These are phyloP conservation scores for Hemicrepidius hirtus DNA, from an alignment of 2,888 invertebrate species.

Conservation along the genomic window DNA sequence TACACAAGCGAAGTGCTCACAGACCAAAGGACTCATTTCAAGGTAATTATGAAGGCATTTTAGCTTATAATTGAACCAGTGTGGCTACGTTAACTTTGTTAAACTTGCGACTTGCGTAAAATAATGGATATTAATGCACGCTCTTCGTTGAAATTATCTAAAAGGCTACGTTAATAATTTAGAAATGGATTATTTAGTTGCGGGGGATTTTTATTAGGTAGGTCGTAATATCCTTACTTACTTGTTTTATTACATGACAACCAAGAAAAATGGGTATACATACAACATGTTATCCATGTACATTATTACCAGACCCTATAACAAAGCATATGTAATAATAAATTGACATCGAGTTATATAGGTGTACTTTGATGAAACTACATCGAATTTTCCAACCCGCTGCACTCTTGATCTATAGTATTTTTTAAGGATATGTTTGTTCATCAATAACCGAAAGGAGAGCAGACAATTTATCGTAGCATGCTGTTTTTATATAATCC, in stretches of 20 bases:
- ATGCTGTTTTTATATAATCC: neutral
- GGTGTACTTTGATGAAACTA: constrained; percentile 42
- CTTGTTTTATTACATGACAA: constrained; percentile 15
- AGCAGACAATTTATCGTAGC: constrained; percentile 40
- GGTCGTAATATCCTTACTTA: neutral
- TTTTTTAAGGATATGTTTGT: constrained; percentile 43
- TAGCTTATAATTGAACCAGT: constrained; percentile 35
- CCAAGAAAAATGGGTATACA: constrained; percentile 15
- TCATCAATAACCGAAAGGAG: constrained; percentile 49
- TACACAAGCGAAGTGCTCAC: constrained; percentile 46
- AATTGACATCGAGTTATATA: constrained; percentile 34
- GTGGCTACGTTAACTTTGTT: constrained; percentile 11
- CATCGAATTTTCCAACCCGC: constrained; percentile 42
- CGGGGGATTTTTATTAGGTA: constrained; percentile 1
- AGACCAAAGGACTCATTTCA: constrained; percentile 50
- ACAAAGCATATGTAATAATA: constrained; percentile 34
- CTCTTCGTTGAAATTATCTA: neutral
- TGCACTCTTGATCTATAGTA: constrained; percentile 40
- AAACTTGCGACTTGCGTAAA: constrained; percentile 3
- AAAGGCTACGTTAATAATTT: neutral
- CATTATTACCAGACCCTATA: constrained; percentile 10
- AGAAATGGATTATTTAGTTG: neutral
- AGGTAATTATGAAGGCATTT: constrained; percentile 50
- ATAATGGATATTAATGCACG: constrained; percentile 11
- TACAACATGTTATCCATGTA: constrained; percentile 4